Percentiles rank a stretch among this genome's conserved stretches.
phyloP scores from a whole-genome alignment of 2,113 vertebrate genomes.

The Athene noctua region DNA sequence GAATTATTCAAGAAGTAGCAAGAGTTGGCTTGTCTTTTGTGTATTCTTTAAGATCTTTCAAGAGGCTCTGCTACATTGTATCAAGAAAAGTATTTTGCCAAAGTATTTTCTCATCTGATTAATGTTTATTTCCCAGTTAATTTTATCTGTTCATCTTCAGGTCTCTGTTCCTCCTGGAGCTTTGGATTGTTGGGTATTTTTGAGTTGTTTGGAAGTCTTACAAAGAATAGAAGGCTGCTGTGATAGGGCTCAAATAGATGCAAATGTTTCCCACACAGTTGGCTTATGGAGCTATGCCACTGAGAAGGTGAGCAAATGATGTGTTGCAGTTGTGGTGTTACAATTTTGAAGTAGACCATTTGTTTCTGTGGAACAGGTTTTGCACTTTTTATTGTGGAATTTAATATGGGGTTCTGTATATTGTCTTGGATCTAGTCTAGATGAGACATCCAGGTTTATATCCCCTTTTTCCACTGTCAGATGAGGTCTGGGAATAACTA shows the following conservation, averaged over 20 bases:
- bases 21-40: background rate
- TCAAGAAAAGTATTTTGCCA: background rate
- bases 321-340: background rate
- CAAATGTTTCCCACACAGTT: slow-evolving; percentile 91
- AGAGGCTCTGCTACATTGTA: background rate
- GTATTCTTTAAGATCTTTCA: background rate
- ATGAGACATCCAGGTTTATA: background rate
- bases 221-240: slow-evolving; percentile 97
- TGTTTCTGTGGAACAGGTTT: background rate
- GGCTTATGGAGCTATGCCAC: slow-evolving; percentile 96
- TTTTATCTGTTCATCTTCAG: slow-evolving; percentile 61
- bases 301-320: slow-evolving; percentile 82
- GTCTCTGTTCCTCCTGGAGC: slow-evolving; percentile 90
- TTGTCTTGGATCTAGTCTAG: background rate
- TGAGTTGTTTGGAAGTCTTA: slow-evolving; percentile 96
- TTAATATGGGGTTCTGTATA: background rate
- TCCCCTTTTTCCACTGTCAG: background rate
- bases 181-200: slow-evolving; percentile 97
- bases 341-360: background rate
- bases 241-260: slow-evolving; percentile 87
- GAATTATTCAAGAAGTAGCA: background rate
- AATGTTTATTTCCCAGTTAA: background rate
- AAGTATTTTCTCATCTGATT: background rate
- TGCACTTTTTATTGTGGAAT: background rate
- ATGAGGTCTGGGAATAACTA: background rate